Evolutionary conservation across 2,113 vertebrate genomes (phyloP), one percentile per base, ranked within the genome.

Genomic region (Gymnocephalus cernua): DNA sequence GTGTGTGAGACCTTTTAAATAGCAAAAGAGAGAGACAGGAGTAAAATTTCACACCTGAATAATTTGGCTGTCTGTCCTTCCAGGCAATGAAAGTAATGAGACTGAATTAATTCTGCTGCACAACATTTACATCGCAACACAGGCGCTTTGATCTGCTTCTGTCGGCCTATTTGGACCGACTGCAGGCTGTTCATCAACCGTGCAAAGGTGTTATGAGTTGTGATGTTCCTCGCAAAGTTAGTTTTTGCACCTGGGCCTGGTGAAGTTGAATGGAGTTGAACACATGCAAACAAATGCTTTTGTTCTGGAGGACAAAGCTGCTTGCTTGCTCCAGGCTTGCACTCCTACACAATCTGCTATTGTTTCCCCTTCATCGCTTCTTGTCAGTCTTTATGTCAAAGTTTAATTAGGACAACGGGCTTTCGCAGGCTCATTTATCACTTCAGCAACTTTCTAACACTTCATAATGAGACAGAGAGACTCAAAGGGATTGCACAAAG

Each of bases 331-430:
- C 93, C 77, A 91, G 94, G 93, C 94, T 93, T 72, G 74, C 94
- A 93, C 94, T 93, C 92, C 88, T 93, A 96, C 96, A 97, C 95
- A 96, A 92, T 91, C 91, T 56, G 90, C 92, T 93, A 94, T 96
- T 95, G 94, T 97, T 97, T 97, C 97, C 97, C 95, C 96, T 95
- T 95, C 87, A 85, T 94, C 95, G 95, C 96, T 93, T 96, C 97
- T 96, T 94, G 96, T 98, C 96, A 96, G 95, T 96, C 96, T 96
- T 94, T 95, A 96, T 96, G 97, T 97, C 92, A 95, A 95, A 95
- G 96, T 97, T 97, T 98, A 98, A 98, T 99, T 95, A 97, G 97
- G 97, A 97, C 96, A 95, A 95, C 85, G 92, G 94, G 95, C 89
- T 94, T 96, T 96, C 92, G 93, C 95, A 92, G 96, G 93, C 96